These are phyloP conservation scores for Steatocranus sp. DNA, from an alignment of 2,797 vertebrate genomes.

Conservation along the genomic window DNA sequence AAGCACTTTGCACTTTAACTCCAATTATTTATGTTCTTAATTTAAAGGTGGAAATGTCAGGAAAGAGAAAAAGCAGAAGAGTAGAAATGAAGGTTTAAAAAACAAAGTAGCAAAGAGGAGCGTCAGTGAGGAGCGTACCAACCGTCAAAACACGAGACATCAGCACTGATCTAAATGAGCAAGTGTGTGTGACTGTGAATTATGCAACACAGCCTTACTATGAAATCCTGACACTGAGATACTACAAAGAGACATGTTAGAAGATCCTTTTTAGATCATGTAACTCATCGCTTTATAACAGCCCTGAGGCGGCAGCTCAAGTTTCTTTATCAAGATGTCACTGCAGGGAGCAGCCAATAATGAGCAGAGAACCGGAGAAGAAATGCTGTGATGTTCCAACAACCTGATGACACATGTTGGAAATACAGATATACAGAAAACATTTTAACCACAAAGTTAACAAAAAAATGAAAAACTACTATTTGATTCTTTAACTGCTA, in stretches of 20 bases:
- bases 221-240: background rate
- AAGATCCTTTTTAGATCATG: background rate
- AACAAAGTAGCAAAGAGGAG: background rate
- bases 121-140: background rate
- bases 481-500: background rate
- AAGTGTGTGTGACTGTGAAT: conserved; percentile 1
- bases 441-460: background rate
- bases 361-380: background rate
- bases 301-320: background rate
- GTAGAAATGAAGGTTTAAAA: background rate
- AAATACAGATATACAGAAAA: background rate
- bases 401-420: background rate
- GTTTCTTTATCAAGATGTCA: background rate
- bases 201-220: conserved; percentile 17
- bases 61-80: background rate
- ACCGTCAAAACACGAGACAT: background rate
- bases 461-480: background rate
- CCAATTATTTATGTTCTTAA: background rate
- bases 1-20: background rate
- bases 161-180: conserved; percentile 13
- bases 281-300: background rate
- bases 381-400: background rate
- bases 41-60: background rate
- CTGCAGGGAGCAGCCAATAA: background rate
- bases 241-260: background rate